phyloP scores from a whole-genome alignment of 2,888 invertebrate genomes.

The Caenorhabditis angaria region DNA sequence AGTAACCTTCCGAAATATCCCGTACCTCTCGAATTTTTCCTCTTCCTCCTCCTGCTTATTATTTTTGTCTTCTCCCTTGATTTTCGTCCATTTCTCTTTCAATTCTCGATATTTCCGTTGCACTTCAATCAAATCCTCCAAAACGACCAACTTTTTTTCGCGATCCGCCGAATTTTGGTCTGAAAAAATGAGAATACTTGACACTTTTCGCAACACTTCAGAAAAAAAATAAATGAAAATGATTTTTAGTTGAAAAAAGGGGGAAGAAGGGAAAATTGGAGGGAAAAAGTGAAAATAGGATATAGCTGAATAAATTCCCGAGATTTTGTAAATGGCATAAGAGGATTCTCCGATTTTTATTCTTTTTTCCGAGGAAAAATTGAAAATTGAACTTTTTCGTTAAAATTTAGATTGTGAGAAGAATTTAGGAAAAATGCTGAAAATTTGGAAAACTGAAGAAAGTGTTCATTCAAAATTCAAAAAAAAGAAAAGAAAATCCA shows the following conservation, averaged over 20 bases:
- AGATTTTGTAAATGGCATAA: no score
- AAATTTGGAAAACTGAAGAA: no score
- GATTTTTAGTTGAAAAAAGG: no score
- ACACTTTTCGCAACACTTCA: neutral
- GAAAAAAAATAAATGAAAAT: no score
- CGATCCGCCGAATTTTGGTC: no score
- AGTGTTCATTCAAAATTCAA: neutral
- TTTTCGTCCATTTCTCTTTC: slow-evolving; percentile 37
- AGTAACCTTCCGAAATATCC: neutral
- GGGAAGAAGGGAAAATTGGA: no score
- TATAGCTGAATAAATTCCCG: neutral
- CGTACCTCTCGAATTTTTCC: slow-evolving; percentile 9
- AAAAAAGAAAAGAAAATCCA: neutral
- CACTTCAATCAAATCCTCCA: slow-evolving; percentile 44
- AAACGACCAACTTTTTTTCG: slow-evolving; percentile 12
- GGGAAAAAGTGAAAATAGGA: no score
- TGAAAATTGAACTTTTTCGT: no score
- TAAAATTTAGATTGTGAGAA: no score
- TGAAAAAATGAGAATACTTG: neutral
- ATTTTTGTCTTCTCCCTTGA: no score
- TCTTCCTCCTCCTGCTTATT: slow-evolving; percentile 26
- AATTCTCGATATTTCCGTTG: slow-evolving; percentile 29
- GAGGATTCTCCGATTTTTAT: neutral
- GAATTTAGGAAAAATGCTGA: no score
- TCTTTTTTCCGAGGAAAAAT: no score